Conservation (phyloP, 2,888 invertebrate genomes). For the Pachliopta kotzebuea region DNA sequence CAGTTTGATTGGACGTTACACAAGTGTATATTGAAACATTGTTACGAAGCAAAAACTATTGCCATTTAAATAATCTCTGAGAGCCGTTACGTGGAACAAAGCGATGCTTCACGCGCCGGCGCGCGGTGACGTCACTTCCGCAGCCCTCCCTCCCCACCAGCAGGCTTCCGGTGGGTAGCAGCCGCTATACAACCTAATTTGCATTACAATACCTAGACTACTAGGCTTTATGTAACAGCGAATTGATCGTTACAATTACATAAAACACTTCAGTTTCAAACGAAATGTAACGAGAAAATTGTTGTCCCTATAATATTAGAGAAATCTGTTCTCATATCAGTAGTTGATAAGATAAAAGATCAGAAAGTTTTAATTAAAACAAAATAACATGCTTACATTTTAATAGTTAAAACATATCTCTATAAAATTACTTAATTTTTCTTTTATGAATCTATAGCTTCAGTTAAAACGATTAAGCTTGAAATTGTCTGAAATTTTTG, state of each 20-base stretch:
- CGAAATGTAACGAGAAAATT: too few species aligned
- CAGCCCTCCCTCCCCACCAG: conserved; percentile 27
- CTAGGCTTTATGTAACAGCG: conserved; percentile 12
- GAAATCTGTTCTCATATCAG: too few species aligned
- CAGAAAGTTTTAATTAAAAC: too few species aligned
- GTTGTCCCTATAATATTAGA: too few species aligned
- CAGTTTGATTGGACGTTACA: not conserved
- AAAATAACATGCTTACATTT: too few species aligned
- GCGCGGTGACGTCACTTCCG: conserved; percentile 43
- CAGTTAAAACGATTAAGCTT: too few species aligned
- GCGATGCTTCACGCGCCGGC: conserved; percentile 36
- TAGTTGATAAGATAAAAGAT: too few species aligned
- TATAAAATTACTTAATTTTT: too few species aligned
- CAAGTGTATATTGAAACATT: conserved; percentile 1
- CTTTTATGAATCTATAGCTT: too few species aligned
- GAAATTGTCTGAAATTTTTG: too few species aligned
- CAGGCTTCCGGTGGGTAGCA: conserved; percentile 35
- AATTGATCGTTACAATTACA: not conserved
- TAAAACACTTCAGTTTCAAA: too few species aligned
- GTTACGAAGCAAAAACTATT: conserved; percentile 17
- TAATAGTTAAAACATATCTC: too few species aligned
- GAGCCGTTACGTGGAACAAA: conserved; percentile 24
- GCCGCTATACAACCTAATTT: conserved; percentile 14
- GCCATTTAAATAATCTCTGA: conserved; percentile 21
- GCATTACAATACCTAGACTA: conserved; percentile 23